phyloP scores from a whole-genome alignment of 1,140 invertebrate genomes.

The Psilanteris sp. region DNA sequence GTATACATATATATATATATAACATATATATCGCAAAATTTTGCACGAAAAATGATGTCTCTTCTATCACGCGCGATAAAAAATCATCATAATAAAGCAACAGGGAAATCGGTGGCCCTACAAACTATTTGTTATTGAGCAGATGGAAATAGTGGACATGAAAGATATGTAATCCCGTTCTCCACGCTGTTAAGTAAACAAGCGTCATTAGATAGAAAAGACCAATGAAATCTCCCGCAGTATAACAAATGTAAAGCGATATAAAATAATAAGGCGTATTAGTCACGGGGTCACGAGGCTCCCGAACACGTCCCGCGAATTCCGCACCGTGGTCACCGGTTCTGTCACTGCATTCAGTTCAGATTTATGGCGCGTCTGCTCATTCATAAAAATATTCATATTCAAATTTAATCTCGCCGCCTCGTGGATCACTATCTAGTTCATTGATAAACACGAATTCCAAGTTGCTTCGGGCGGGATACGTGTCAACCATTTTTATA shows the following conservation, averaged over 20 bases:
- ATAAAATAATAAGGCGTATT: conserved; percentile 79
- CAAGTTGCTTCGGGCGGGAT: conserved; percentile 15
- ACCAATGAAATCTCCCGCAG: conserved; percentile 57
- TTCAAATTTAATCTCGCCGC: conserved; percentile 68
- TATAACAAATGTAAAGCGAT: conserved; percentile 75
- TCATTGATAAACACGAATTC: conserved; percentile 63
- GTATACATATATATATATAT: too few relatives aligned
- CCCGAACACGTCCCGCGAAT: conserved; percentile 50
- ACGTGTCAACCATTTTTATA: conserved; percentile 28
- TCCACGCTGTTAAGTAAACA: conserved; percentile 72
- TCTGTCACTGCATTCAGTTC: conserved; percentile 65
- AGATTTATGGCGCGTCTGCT: conserved; percentile 77
- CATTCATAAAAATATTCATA: conserved; percentile 81
- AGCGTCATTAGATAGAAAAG: conserved; percentile 65
- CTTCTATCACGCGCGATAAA: conserved; percentile 7
- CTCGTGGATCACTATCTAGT: conserved; percentile 57
- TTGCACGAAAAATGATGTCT: too few relatives aligned
- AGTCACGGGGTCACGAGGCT: conserved; percentile 70
- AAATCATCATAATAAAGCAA: conserved; percentile 23
- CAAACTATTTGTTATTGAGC: conserved; percentile 43
- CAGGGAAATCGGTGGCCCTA: conserved; percentile 12
- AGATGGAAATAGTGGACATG: conserved; percentile 42
- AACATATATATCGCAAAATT: too few relatives aligned
- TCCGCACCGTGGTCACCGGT: conserved; percentile 16
- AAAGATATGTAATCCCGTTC: conserved; percentile 67